These are phyloP conservation scores for Rotaria macrura DNA, from an alignment of 2,888 invertebrate genomes.

Conservation along the genomic window DNA sequence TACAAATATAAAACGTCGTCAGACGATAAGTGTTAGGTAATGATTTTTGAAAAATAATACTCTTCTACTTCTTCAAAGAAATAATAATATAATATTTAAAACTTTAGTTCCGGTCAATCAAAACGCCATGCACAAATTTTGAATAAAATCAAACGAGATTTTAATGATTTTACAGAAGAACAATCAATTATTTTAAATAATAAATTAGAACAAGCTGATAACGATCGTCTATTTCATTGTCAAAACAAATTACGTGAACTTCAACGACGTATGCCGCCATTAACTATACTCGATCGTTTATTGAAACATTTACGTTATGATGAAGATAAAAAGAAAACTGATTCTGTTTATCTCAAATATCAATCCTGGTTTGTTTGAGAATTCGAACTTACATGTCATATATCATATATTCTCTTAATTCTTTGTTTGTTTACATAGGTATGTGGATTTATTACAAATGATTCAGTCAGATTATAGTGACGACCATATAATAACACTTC, in stretches of 20 bases:
- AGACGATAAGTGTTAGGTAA: not conserved
- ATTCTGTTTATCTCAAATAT: conserved; percentile 8
- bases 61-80: no score
- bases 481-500: not conserved
- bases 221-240: not conserved
- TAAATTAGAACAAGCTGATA: not conserved
- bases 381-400: not conserved
- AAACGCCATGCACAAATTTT: not conserved
- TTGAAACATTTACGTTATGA: not conserved
- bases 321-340: not conserved
- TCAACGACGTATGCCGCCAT: not conserved
- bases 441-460: not conserved
- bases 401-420: not conserved
- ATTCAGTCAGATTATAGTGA: not conserved
- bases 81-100: not conserved
- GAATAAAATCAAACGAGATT: not conserved
- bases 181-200: not conserved
- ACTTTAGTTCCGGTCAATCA: not conserved
- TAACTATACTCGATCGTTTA: not conserved
- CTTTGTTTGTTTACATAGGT: not conserved
- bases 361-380: not conserved
- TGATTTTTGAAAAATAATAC: not conserved
- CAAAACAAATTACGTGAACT: not conserved
- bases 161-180: conserved; percentile 17
- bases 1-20: not conserved